These are phyloP conservation scores for Siphonodentalium dalli DNA, from an alignment of 2,888 invertebrate genomes.

Conservation along the genomic window DNA sequence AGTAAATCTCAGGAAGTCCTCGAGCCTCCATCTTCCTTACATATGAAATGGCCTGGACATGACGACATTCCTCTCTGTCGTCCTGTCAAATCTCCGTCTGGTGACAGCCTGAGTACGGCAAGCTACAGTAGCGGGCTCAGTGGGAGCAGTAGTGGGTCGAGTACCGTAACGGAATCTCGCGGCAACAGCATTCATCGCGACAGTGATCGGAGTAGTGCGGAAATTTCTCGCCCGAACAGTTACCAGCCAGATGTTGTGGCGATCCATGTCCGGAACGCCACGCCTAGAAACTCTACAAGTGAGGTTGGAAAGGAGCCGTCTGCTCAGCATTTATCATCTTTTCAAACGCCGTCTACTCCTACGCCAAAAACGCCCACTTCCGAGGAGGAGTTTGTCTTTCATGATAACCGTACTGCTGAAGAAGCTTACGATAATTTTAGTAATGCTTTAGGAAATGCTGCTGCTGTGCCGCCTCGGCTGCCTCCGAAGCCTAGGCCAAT, in stretches of 20 bases:
- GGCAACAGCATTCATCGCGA: conserved; percentile 4
- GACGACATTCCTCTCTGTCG: too few relatives aligned
- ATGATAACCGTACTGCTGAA: too few relatives aligned
- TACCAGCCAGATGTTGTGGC: conserved; percentile 66
- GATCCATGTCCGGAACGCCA: conserved; percentile 56
- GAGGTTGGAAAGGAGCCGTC: conserved; percentile 34
- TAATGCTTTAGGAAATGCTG: too few relatives aligned
- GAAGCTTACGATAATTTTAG: too few relatives aligned
- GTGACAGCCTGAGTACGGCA: conserved; percentile 52
- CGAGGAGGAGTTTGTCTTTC: too few relatives aligned
- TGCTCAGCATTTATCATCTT: conserved; percentile 69
- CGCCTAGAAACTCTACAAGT: conserved; percentile 27
- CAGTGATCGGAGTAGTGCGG: conserved; percentile 23
- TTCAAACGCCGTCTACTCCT: conserved; percentile 72
- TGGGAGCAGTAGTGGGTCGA: conserved; percentile 29
- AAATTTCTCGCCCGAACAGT: conserved; percentile 13
- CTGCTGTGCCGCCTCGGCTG: conserved; percentile 81
- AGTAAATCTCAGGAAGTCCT: conserved; percentile 42
- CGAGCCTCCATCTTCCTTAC: conserved; percentile 43
- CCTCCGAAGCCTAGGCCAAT: conserved; percentile 73
- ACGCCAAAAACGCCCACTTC: too few relatives aligned
- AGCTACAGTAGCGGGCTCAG: conserved; percentile 41
- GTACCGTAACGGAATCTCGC: conserved; percentile 24
- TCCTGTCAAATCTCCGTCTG: conserved; percentile 48
- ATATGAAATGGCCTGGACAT: conserved; percentile 34